phyloP scores from a whole-genome alignment of 2,797 vertebrate species.

The Tolypeutes matacus region DNA sequence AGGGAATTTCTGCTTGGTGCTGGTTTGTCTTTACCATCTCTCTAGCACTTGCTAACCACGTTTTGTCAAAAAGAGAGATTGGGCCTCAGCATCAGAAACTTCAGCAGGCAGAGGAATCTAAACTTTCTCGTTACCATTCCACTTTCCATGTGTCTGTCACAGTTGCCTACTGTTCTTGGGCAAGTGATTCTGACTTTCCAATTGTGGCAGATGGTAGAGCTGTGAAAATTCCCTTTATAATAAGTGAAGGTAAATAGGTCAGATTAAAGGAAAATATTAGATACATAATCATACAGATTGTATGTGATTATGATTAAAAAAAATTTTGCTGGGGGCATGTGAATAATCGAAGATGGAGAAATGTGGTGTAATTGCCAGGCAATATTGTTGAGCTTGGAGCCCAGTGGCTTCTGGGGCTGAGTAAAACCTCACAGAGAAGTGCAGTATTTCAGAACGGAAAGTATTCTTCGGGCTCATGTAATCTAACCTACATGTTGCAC shows the following conservation, averaged over 20 bases:
- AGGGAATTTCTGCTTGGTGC: background rate
- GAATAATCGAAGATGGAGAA: background rate
- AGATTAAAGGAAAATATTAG: background rate
- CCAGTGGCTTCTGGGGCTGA: background rate
- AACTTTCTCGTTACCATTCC: background rate
- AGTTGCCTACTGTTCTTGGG: background rate
- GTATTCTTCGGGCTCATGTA: background rate
- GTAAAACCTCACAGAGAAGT: background rate
- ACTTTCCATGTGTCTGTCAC: background rate
- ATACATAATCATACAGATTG: background rate
- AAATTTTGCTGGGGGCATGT: background rate
- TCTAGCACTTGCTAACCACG: background rate
- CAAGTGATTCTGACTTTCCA: background rate
- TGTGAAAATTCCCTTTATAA: background rate
- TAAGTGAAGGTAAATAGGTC: background rate
- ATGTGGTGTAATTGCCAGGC: fast-evolving
- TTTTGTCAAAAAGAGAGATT: background rate
- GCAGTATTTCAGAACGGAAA: background rate
- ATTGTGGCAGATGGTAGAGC: background rate
- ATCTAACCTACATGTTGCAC: background rate
- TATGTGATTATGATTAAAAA: background rate
- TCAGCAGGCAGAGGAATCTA: background rate
- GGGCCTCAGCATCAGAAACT: background rate
- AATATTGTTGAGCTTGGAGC: background rate
- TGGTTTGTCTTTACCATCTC: background rate